Evolutionary conservation across 2,797 vertebrate species (phyloP).

Genomic region (Melanitta fusca): DNA sequence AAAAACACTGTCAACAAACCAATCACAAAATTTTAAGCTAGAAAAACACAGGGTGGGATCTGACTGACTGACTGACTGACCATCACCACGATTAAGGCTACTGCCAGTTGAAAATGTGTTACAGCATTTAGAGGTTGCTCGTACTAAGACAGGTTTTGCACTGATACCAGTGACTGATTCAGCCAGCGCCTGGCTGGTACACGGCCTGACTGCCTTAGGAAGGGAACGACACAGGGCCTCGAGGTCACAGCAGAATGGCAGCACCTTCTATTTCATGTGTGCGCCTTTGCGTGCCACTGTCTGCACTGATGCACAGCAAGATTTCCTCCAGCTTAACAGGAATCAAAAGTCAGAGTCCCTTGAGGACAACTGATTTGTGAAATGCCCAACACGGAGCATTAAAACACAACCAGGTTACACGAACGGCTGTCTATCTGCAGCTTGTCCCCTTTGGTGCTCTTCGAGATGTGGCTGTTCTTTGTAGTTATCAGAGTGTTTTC

Average conservation of each 20-base stretch:
- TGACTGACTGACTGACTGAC: not conserved
- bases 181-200: not conserved
- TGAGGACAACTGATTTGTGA: not conserved
- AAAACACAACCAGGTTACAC: not conserved
- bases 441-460: not conserved
- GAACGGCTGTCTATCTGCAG: not conserved
- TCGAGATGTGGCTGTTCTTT: not conserved
- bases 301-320: not conserved
- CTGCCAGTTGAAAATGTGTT: not conserved
- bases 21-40: fast-evolving
- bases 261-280: fast-evolving
- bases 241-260: not conserved
- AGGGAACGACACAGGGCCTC: fast-evolving
- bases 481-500: not conserved
- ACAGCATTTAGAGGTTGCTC: not conserved
- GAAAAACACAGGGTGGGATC: not conserved
- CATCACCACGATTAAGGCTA: too few species aligned
- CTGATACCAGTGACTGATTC: not conserved
- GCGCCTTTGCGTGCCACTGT: fast-evolving
- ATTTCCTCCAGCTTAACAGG: not conserved
- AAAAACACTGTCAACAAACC: not conserved
- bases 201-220: fast-evolving
- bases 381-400: not conserved
- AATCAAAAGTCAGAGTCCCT: not conserved
- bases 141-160: fast-evolving